These are phyloP conservation scores for Erpobdella octoculata DNA, from an alignment of 2,888 invertebrate species.

Conservation along the genomic window DNA sequence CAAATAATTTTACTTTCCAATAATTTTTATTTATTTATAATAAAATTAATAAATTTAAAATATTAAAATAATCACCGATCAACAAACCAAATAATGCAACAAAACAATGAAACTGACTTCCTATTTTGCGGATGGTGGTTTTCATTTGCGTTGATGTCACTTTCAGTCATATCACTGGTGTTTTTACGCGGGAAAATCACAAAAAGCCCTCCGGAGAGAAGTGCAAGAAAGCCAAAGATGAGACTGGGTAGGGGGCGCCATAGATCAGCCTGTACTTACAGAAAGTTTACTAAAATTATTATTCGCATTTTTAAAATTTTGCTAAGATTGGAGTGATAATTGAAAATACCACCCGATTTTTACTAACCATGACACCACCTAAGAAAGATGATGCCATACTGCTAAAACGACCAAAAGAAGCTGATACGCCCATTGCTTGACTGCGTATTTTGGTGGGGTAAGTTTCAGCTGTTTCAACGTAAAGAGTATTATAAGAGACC, in stretches of 20 bases:
- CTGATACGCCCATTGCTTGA: constrained; percentile 34
- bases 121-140: not conserved
- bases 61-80: too few species aligned
- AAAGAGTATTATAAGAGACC: constrained; percentile 31
- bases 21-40: not conserved
- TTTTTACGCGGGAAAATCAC: constrained; percentile 35
- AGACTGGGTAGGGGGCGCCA: constrained; percentile 35
- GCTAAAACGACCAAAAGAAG: constrained; percentile 33
- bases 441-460: constrained; percentile 36
- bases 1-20: too few species aligned
- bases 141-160: not conserved
- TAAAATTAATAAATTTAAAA: not conserved
- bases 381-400: constrained; percentile 36
- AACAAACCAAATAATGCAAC: too few species aligned
- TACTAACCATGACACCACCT: constrained; percentile 33
- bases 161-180: constrained; percentile 28
- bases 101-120: too few species aligned
- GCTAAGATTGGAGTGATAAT: not conserved
- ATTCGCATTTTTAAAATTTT: too few species aligned
- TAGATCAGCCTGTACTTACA: constrained; percentile 29
- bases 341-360: not conserved
- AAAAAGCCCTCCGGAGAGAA: constrained; percentile 31
- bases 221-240: constrained; percentile 34
- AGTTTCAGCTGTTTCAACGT: constrained; percentile 35
- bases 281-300: too few species aligned